Evolutionary conservation across 2,113 vertebrate genomes (phyloP), one percentile per base, ranked within the genome.

Genomic region (Struthidea cinerea): DNA sequence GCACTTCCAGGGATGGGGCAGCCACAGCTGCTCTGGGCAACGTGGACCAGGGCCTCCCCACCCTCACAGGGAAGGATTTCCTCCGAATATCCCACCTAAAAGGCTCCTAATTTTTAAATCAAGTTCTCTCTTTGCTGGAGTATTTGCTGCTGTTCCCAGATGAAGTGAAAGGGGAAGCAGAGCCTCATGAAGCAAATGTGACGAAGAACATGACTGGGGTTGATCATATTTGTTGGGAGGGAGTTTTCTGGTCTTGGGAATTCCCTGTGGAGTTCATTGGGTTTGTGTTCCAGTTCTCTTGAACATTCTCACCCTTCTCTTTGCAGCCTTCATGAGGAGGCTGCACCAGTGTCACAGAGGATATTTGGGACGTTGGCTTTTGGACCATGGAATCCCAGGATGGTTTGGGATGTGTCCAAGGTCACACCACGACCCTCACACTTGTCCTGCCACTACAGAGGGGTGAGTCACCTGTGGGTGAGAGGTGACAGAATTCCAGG

Each of bases 101-200:
- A 55, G 4, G 27, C 47, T 61, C 61, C 41, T 57, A 4, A 24
- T 59, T 73, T 93, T 8, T 32, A 32, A 52, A 27, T 15, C 9
- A 47, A 28, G 13, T 23, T 63, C 10, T 61, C 21, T 19, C 18
- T 85, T 65, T 77, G 71, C 86, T 64, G 47, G 53, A 84, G 39
- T 17, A 16, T 55, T 57, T 60, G 37, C 20, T 71, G 81, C 23
- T 60, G 1, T 18, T 52, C 27, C 39, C 63, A 47, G 76, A 28
- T 0, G 2, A 75, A 90, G 56, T 50, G 86, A 92, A 95, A 95
- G 89, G 47, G 83, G 95, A 97, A 97, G 86, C 59, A 50, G 20
- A 73, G 55, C 30, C 20, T 30, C 20, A 21, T 26, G 86, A 84
- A 65, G 68, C 10, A 57, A 86, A 77, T 42, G 37, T 83, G 76